Evolutionary conservation across 2,888 invertebrate genomes (phyloP), one percentile per base, ranked within the genome.

Genomic region (Cyclophora punctaria): DNA sequence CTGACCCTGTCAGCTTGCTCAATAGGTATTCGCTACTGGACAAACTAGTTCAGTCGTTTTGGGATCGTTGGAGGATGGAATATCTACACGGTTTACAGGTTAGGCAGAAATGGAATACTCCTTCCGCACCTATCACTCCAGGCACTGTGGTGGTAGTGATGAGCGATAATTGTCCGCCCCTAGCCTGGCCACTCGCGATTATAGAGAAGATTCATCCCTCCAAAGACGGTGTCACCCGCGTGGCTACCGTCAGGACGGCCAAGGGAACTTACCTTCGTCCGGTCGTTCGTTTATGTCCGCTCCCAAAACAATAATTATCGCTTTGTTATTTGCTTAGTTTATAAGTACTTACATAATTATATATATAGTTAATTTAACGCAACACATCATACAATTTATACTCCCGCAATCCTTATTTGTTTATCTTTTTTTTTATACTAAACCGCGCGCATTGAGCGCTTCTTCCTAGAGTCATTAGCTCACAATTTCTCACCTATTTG

Each of bases 1-100:
- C 20, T 20, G 45, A 51, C 3, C 7, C 20, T 3, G 6, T 45
- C 3, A n/a, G 47, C 40, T 33, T 49, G 5, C 7, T 47, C 7
- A 5, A 45, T 0, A 41, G 58, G 3, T 35, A 54, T 5, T 3
- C 35, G 1, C 44, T 60, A 0, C 7, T 58, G 1, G 56, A 61
- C 34, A 43, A 50, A 35, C 7, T 61, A 0, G 59, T 61, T 0
- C 45, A 53, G 34, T 50, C 55, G 0, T 59, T 50, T 35, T 55
- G 59, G 55, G 48, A 46, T 33, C 33, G 52, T 3, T 59, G 56
- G 55, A 44, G 48, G 2, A 3, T 37, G 2, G 50, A 57, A n/a
- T 57, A 57, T 45, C 47, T 55, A 7, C 49, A 55, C 40, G 52
- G 40, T 5, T 33, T 56, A 20, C 56, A 56, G 41, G 7, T 37